Conservation (phyloP, 2,888 invertebrate genomes). For the Busseola fusca region DNA sequence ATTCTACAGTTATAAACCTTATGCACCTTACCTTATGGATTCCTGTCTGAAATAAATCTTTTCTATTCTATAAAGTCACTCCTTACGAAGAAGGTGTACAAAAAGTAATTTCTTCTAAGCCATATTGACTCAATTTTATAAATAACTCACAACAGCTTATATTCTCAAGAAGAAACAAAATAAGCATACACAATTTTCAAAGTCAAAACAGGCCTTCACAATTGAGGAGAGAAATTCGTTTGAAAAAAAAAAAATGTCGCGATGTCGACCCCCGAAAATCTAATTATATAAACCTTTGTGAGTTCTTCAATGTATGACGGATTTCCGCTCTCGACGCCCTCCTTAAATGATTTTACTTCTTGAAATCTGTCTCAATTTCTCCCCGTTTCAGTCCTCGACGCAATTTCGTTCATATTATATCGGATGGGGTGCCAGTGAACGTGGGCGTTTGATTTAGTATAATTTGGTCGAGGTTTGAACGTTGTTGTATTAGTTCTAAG, state of each 20-base stretch:
- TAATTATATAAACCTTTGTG: constrained; percentile 70
- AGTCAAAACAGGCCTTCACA: constrained; percentile 54
- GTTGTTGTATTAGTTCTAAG: constrained; percentile 32
- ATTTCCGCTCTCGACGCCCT: constrained; percentile 72
- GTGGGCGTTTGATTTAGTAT: constrained; percentile 56
- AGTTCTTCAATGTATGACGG: constrained; percentile 72
- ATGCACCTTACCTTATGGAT: too few relatives aligned
- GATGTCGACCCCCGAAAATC: constrained; percentile 64
- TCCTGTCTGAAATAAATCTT: too few relatives aligned
- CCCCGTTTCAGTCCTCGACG: constrained; percentile 72
- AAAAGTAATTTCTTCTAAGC: constrained; percentile 44
- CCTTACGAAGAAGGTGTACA: constrained; percentile 32
- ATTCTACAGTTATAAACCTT: too few relatives aligned
- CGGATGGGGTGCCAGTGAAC: constrained; percentile 60
- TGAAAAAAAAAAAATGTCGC: constrained; percentile 50
- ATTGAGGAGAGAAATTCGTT: constrained; percentile 44
- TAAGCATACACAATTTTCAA: constrained; percentile 56
- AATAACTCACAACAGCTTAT: constrained; percentile 38
- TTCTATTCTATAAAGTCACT: constrained; percentile 28
- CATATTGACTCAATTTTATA: constrained; percentile 47
- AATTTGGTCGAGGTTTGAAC: constrained; percentile 50
- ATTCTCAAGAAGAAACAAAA: constrained; percentile 46
- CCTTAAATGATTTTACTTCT: constrained; percentile 78
- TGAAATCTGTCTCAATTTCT: constrained; percentile 80
- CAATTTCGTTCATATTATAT: constrained; percentile 78